A percentile compares a stretch with the other conserved stretches of the same genome.
Evolutionary conservation across 2,888 invertebrate species (phyloP).

Genomic region (Athalia circularis): DNA sequence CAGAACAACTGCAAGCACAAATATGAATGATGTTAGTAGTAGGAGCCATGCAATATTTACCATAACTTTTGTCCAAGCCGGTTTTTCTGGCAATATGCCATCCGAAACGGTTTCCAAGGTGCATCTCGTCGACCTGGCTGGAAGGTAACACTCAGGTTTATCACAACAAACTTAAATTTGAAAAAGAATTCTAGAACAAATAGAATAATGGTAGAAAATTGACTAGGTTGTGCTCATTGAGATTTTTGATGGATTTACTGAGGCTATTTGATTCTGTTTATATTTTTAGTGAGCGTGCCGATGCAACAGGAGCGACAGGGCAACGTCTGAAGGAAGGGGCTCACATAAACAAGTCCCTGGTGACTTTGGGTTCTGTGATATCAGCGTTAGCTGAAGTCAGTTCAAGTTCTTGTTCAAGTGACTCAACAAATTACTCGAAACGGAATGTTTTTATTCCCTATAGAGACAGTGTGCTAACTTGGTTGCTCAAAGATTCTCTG

Average conservation of each 20-base stretch:
- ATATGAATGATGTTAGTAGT: constrained; percentile 95
- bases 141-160: constrained; percentile 78
- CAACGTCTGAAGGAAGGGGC: constrained; percentile 92
- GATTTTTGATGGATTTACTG: too few species aligned
- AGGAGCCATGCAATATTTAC: constrained; percentile 95
- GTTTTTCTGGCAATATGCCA: constrained; percentile 88
- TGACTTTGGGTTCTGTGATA: constrained; percentile 91
- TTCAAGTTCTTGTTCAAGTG: constrained; percentile 73
- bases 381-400: constrained; percentile 87
- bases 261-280: constrained; percentile 25
- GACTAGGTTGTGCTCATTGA: too few species aligned
- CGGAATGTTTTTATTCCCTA: constrained; percentile 86
- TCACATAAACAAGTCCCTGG: constrained; percentile 93
- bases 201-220: too few species aligned
- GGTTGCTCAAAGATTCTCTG: constrained; percentile 91
- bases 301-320: constrained; percentile 93
- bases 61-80: constrained; percentile 91
- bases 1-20: constrained; percentile 91
- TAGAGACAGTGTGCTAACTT: constrained; percentile 91
- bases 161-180: too few species aligned
- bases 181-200: too few species aligned
- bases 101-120: constrained; percentile 94
- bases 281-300: constrained; percentile 85
- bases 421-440: constrained; percentile 70
- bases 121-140: constrained; percentile 92